phyloP scores from a whole-genome alignment of 2,888 invertebrate genomes.

The Dolichopus griseipennis region DNA sequence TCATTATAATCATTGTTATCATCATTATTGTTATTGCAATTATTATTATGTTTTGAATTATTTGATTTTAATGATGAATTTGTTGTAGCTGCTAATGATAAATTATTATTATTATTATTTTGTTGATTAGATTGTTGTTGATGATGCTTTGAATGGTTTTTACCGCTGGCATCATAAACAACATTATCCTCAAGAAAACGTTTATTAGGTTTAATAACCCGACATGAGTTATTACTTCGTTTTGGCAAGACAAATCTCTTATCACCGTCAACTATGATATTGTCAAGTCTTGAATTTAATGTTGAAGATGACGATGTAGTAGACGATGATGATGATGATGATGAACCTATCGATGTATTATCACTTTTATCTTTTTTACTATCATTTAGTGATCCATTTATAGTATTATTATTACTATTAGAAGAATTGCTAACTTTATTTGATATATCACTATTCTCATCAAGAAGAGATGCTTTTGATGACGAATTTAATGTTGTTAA shows the following conservation, averaged over 20 bases:
- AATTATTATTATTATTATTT: slow-evolving; percentile 18
- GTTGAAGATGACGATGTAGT: background rate
- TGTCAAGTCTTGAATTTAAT: slow-evolving; percentile 31
- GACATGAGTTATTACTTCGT: slow-evolving; percentile 73
- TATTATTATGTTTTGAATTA: background rate
- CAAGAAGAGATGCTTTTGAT: background rate
- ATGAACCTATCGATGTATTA: slow-evolving; percentile 19
- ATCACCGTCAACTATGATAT: slow-evolving; percentile 30
- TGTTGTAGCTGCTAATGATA: background rate
- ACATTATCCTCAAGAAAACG: slow-evolving; percentile 65
- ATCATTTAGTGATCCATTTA: background rate
- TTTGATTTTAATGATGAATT: background rate
- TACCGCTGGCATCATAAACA: slow-evolving; percentile 33
- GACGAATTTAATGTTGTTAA: background rate
- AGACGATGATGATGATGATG: background rate
- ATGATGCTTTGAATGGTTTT: slow-evolving; percentile 15
- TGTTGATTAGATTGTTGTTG: slow-evolving; percentile 11
- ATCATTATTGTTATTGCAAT: background rate
- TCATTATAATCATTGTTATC: background rate
- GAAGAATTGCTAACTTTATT: background rate
- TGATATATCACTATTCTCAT: background rate
- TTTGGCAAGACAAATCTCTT: slow-evolving; percentile 63
- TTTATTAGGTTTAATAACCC: slow-evolving; percentile 83
- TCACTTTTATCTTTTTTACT: slow-evolving; percentile 24
- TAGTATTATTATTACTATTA: background rate